Base-by-base conservation (phyloP, 2,888 invertebrate genomes). In the Agrotis clavis region DNA sequence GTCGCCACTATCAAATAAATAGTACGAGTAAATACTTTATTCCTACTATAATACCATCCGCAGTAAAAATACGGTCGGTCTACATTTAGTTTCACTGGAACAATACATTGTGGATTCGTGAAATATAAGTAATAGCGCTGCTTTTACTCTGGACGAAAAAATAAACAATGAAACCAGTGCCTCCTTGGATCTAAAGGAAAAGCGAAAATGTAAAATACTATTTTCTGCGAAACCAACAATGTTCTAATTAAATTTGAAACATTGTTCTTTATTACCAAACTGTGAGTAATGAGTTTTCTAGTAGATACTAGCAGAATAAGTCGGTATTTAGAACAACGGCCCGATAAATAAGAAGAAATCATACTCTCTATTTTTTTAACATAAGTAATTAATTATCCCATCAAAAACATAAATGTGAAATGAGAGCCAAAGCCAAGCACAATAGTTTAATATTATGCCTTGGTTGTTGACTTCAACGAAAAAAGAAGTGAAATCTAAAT, bases 1-100 rank as follows among this genome's bases (percentile, higher is more conserved):
- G 41, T 41, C 47, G n/a, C 30, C 25, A 30, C 21, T 60, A 66
- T 18, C 25, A 64, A 81, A 82, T 70, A 72, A 73, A 80, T 57
- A 48, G 60, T 51, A 73, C 47, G 4, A 59, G 70, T 68, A 61
- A 68, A 79, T 71, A 60, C 59, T 72, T 75, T 70, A 66, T 61
- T 66, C 25, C 48, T 56, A 65, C 30, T 66, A 59, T 70, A 48
- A 60, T 21, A 30, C 48, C 18, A 61, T 67, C 48, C 68, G 65
- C 59, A 73, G 74, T 50, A 59, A 77, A 79, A 81, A 67, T 77
- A 67, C 73, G 25, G 66, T 71, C 66, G 81, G 64, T 78, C 72
- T 67, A 79, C 72, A 82, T 80, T 85, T 80, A 73, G 57, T 75
- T 61, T 71, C 74, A 84, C 77, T 68, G 69, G 54, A 74, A 67